Base-by-base conservation (phyloP, 2,113 vertebrate species). In the Campylomormyrus tamandua region DNA sequence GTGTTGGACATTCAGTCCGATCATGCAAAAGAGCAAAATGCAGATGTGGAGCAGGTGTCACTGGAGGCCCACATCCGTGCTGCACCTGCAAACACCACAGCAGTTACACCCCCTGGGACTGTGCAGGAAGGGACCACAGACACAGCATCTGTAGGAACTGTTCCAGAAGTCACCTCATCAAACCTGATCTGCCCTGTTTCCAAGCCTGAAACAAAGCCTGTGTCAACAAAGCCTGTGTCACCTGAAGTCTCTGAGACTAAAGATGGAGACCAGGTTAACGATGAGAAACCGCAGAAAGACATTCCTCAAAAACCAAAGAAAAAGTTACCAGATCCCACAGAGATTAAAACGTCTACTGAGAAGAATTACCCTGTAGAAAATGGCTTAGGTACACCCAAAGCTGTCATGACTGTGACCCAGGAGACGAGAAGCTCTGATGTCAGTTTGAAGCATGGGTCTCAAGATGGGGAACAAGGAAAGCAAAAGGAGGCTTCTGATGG, bases 151-250 rank as follows among this genome's bases (percentile, higher is more conserved):
- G 85, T 27, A 27, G 10, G 52, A 31, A 49, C 17, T 49, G 2
- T 27, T 87, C 31, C 21, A n/a, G 66, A 88, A 19, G 53, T 88
- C n/a, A 35, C 42, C 42, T 45, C 74, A 56, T 39, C 49, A 45
- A 50, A 83, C 8, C 77, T n/a, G 53, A 89, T 19, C 52, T 46
- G 31, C 21, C 13, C 74, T 19, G 17, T 52, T 31, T 19, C 62
- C 9, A 70, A 70, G 27, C 3, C 89, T 83, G 49, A 53, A 56
- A 15, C 35, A 21, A 21, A 83, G 31, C 48, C 45, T 8, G 10
- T 24, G 21, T 17, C 86, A 27, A 21, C 45, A 50, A 90, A 91
- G 92, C 90, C 92, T 90, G 86, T n/a, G 56, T 58, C 83, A 24
- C 89, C 49, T 90, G 92, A 90, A 45, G 0, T 91, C 52, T 62